These are phyloP conservation scores for Drosophila parabipectinata DNA, from an alignment of 1,140 invertebrate species.

Conservation along the genomic window DNA sequence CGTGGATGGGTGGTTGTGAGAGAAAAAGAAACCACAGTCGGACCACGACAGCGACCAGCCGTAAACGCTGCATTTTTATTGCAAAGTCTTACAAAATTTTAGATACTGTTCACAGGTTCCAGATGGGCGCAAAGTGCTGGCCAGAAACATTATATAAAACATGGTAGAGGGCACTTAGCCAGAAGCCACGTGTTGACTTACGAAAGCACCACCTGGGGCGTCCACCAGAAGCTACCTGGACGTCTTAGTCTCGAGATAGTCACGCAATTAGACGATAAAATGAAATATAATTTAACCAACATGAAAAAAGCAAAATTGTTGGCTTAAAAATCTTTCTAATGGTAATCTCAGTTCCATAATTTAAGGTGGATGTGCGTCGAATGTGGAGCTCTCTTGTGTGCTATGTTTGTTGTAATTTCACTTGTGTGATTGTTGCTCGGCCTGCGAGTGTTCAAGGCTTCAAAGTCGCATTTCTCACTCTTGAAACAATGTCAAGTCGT, in stretches of 20 bases:
- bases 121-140: conserved; percentile 49
- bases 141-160: neutral
- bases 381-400: conserved; percentile 15
- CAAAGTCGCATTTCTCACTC: conserved; percentile 68
- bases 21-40: conserved; percentile 24
- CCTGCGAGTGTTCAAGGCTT: conserved; percentile 46
- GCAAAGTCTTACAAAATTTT: conserved; percentile 21
- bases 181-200: conserved; percentile 43
- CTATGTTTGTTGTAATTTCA: conserved; percentile 39
- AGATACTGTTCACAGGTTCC: conserved; percentile 25
- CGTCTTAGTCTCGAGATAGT: conserved; percentile 11
- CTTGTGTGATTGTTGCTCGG: conserved; percentile 26
- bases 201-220: conserved; percentile 25
- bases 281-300: neutral
- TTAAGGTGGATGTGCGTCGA: conserved; percentile 5
- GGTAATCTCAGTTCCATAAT: conserved; percentile 14
- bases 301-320: neutral
- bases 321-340: neutral
- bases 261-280: conserved; percentile 5
- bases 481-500: conserved; percentile 78
- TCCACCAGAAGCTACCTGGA: conserved; percentile 6
- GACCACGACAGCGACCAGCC: conserved; percentile 44
- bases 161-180: conserved; percentile 28
- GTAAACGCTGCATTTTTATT: conserved; percentile 74
- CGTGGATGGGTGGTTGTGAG: conserved; percentile 8